Conservation (phyloP, 37 sponge, comb jelly and placozoan genomes). For the Ianthella basta region DNA sequence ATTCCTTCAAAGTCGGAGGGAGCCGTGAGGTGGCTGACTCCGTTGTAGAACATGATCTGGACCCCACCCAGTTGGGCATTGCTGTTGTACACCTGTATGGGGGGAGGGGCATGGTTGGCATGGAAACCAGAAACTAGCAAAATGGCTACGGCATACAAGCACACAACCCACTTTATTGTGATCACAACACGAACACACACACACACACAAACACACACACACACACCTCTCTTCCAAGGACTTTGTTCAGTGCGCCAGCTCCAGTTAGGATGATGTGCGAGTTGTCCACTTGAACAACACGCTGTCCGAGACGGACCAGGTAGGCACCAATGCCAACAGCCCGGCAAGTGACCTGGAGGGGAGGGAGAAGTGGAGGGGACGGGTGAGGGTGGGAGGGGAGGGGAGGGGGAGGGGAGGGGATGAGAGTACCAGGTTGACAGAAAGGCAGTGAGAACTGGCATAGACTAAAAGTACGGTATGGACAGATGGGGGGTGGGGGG, state of each 20-base stretch:
- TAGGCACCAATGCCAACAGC: conserved; percentile 98
- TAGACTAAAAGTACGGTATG: background rate
- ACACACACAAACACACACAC: no score
- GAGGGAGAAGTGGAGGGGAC: no score
- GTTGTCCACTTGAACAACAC: conserved; percentile 96
- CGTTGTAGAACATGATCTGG: conserved; percentile 98
- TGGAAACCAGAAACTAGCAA: background rate
- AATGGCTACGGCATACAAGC: no score
- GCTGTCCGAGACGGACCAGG: conserved; percentile 92
- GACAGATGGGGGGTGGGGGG: background rate
- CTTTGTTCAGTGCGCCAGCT: conserved; percentile 94
- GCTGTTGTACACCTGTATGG: conserved; percentile 81
- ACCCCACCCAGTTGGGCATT: conserved; percentile 95
- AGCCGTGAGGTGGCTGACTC: conserved; percentile 89
- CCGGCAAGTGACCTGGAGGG: conserved; percentile 89
- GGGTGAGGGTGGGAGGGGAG: no score
- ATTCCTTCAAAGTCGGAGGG: conserved; percentile 91
- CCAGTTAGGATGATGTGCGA: conserved; percentile 98
- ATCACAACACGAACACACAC: no score
- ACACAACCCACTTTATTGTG: no score
- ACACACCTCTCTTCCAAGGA: conserved; percentile 51
- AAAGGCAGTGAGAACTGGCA: background rate
- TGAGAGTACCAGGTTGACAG: no score
- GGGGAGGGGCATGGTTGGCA: no score
- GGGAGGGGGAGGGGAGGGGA: background rate